phyloP scores from a whole-genome alignment of 2,797 vertebrate genomes.

The Agapornis canus region DNA sequence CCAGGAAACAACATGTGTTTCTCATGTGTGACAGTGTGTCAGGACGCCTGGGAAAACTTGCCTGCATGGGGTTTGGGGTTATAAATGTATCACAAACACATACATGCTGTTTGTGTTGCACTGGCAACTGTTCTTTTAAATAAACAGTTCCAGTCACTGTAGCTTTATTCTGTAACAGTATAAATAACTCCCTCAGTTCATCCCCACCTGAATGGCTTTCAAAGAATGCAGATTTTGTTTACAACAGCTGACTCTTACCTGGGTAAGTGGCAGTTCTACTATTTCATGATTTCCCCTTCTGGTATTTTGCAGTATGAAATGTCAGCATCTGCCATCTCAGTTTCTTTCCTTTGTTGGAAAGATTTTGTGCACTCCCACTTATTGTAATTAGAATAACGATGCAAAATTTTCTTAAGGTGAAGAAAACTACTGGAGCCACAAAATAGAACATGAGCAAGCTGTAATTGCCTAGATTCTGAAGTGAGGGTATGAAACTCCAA shows the following conservation, averaged over 20 bases:
- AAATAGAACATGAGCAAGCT: not conserved
- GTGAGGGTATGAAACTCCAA: not conserved
- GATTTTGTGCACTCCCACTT: not conserved
- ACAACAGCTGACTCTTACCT: slow-evolving; percentile 11
- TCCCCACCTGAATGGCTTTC: not conserved
- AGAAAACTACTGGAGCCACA: not conserved
- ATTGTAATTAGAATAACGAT: slow-evolving; percentile 24
- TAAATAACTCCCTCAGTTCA: not conserved
- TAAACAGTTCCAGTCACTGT: not conserved
- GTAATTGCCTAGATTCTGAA: not conserved
- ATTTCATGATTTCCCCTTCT: slow-evolving; percentile 44
- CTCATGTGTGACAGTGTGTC: not conserved
- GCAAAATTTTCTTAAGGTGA: slow-evolving; percentile 28
- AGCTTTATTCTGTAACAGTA: not conserved
- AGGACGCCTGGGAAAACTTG: not conserved
- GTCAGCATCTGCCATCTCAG: slow-evolving; percentile 36
- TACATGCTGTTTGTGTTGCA: not conserved
- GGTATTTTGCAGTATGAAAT: slow-evolving; percentile 41
- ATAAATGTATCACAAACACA: not conserved
- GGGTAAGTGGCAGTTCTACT: slow-evolving; percentile 22
- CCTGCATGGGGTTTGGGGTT: not conserved
- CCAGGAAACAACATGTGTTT: slow-evolving; percentile 1
- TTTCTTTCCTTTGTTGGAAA: slow-evolving; percentile 37
- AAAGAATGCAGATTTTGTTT: slow-evolving; percentile 35
- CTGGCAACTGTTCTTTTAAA: not conserved